Conservation (phyloP, 2,888 invertebrate species). For the Amphiduros pacificus region DNA sequence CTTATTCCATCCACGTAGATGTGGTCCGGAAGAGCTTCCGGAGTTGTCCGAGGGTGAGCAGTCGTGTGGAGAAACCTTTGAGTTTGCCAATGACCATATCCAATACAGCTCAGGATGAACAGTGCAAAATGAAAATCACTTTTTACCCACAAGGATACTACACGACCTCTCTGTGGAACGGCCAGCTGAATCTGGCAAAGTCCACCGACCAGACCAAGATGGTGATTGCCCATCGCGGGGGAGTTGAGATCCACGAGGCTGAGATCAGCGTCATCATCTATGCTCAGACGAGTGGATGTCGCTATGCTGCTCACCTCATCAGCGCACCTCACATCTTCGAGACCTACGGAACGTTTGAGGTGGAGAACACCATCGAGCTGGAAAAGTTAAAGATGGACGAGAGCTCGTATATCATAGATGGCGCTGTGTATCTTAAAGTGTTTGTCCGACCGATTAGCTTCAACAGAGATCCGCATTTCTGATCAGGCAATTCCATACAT, state of each 20-base stretch:
- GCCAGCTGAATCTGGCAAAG: conserved; percentile 31
- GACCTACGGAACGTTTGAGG: conserved; percentile 28
- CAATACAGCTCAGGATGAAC: conserved; percentile 26
- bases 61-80: conserved; percentile 30
- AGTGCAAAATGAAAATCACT: conserved; percentile 32
- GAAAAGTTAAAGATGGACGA: conserved; percentile 24
- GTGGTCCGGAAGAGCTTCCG: conserved; percentile 27
- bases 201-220: conserved; percentile 29
- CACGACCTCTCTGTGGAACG: conserved; percentile 32
- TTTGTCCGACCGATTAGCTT: conserved; percentile 29
- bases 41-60: conserved; percentile 31
- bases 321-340: conserved; percentile 27
- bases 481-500: too few species aligned
- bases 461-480: conserved; percentile 14
- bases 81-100: conserved; percentile 29
- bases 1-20: conserved; percentile 30
- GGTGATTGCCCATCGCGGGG: conserved; percentile 31
- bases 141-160: conserved; percentile 31
- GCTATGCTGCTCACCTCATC: conserved; percentile 25
- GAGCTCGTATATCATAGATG: conserved; percentile 25
- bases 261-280: conserved; percentile 29
- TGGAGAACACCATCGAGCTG: conserved; percentile 28
- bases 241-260: conserved; percentile 26
- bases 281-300: conserved; percentile 25
- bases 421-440: conserved; percentile 24